Percentiles rank a stretch among this genome's conserved stretches.
These are phyloP conservation scores for Percopsis omiscomaycus DNA, from an alignment of 2,797 vertebrate species.

Conservation along the genomic window DNA sequence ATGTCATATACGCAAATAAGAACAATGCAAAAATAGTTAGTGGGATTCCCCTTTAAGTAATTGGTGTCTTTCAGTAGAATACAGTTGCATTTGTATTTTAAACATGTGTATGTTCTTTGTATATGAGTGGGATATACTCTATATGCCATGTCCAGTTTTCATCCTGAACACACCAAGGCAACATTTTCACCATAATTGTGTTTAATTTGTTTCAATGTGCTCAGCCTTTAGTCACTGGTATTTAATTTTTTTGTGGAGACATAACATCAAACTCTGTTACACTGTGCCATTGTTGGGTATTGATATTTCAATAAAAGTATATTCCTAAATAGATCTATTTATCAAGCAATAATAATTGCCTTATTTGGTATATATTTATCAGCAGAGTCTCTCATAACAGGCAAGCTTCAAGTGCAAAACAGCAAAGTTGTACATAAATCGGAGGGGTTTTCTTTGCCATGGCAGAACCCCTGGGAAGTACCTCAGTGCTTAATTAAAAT, in stretches of 20 bases:
- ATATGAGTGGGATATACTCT: neutral
- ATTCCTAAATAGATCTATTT: slow-evolving; percentile 76
- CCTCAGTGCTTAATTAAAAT: slow-evolving; percentile 86
- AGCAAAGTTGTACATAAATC: slow-evolving; percentile 83
- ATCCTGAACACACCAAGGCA: neutral
- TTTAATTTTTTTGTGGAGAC: slow-evolving; percentile 56
- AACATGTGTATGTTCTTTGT: neutral
- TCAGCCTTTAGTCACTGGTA: slow-evolving; percentile 37
- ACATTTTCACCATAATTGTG: slow-evolving; percentile 24
- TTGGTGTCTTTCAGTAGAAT: neutral
- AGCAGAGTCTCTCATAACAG: slow-evolving; percentile 70
- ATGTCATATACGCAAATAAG: too few species aligned
- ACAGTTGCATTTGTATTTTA: neutral
- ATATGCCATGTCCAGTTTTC: neutral
- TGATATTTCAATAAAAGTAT: slow-evolving; percentile 56
- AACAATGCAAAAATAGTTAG: too few species aligned
- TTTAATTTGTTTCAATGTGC: neutral
- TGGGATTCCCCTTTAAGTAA: neutral
- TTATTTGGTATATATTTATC: slow-evolving; percentile 70
- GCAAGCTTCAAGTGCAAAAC: slow-evolving; percentile 75
- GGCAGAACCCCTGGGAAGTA: slow-evolving; percentile 76
- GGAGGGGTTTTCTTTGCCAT: slow-evolving; percentile 82
- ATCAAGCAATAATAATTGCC: slow-evolving; percentile 78
- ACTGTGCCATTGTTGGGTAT: slow-evolving; percentile 44
- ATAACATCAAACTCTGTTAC: slow-evolving; percentile 43